Evolutionary conservation across 2,797 vertebrate species (phyloP), one percentile per base, ranked within the genome.

Genomic region (Crocidura indochinensis): DNA sequence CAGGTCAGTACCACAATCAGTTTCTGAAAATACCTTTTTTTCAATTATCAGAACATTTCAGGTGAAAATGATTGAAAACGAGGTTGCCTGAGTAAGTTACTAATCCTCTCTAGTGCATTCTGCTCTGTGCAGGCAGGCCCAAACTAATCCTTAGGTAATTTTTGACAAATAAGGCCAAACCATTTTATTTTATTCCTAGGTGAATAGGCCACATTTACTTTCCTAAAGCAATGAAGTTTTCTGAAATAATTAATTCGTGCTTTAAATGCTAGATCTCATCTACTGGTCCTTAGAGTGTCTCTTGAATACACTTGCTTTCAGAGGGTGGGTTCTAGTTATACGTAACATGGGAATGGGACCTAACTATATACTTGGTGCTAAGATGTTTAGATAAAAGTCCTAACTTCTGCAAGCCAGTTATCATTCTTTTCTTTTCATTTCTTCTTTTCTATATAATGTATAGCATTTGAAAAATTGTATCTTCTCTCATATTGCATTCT

Each of bases 41-140:
- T 92, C 49, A 76, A 80, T 91, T 62, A 78, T 24, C 8, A 89
- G 71, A 27, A 86, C 46, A 79, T 78, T 75, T 86, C 22, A 77
- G 10, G 75, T 62, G 56, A 69, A 87, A 85, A 64, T 60, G 38
- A 80, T 46, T 56, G 88, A 68, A 60, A 51, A 8, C 26, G 62
- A 26, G 1, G 6, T 69, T 89, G 62, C 80, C 14, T 31, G 26
- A 29, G 78, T 31, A 79, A 71, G 4, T 46, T 76, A 62, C 84
- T 88, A 38, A 38, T 38, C 84, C 51, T 27, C 46, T 87, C 90
- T 38, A 75, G 47, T 10, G 2, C 31, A 60, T 56, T 88, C 76
- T 17, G 53, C 68, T 20, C 29, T 38, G 19, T 53, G 47, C 46
- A 65, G 47, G 8, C 68, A 72, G n/a, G 9, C 27, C 31, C 26